Evolutionary conservation across 2,113 vertebrate genomes (phyloP).

Genomic region (Xenus cinereus): DNA sequence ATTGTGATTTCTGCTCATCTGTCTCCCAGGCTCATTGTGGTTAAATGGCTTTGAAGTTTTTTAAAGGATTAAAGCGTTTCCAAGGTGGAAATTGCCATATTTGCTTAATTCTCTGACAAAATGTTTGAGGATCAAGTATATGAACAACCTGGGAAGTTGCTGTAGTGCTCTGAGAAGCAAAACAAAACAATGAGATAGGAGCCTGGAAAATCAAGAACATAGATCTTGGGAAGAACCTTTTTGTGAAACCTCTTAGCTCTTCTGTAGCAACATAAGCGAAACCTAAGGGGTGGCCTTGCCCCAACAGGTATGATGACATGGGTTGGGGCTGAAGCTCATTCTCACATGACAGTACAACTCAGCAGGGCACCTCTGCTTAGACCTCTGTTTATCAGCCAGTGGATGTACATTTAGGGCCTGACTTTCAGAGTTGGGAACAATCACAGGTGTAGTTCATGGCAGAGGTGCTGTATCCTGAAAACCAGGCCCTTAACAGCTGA

Average conservation of each 20-base stretch:
- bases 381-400: neutral
- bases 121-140: neutral
- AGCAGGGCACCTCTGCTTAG: neutral
- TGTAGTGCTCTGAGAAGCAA: neutral
- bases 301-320: rapidly evolving
- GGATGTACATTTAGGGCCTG: neutral
- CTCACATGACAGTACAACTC: neutral
- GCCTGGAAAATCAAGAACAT: neutral
- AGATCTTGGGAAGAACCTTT: neutral
- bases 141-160: neutral
- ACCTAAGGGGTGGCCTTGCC: neutral
- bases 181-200: neutral
- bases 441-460: neutral
- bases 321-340: neutral
- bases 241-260: neutral
- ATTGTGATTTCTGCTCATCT: neutral
- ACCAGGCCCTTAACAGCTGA: neutral
- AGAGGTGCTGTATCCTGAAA: neutral
- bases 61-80: neutral
- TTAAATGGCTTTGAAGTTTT: neutral
- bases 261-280: neutral
- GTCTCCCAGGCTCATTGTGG: neutral
- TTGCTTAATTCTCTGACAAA: neutral
- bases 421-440: neutral
- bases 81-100: neutral